These are phyloP conservation scores for Drosophila helvetica DNA, from an alignment of 2,888 invertebrate species.

Conservation along the genomic window DNA sequence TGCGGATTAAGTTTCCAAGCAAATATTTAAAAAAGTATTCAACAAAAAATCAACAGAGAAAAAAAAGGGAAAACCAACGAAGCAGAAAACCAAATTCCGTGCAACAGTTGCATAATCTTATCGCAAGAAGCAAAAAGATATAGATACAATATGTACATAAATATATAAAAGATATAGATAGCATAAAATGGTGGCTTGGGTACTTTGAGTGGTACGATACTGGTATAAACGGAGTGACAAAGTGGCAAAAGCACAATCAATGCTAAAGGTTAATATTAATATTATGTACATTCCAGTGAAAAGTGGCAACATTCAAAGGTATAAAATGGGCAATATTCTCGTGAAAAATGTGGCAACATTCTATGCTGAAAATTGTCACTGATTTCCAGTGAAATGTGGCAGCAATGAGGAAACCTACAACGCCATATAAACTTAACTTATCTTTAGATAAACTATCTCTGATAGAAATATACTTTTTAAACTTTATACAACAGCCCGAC, in stretches of 20 bases:
- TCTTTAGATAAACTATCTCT: neutral
- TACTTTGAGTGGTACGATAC: neutral
- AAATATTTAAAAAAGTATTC: slow-evolving; percentile 33
- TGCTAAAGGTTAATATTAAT: no score
- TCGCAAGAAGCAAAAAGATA: slow-evolving; percentile 18
- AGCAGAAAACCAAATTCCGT: slow-evolving; percentile 10
- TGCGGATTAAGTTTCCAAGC: slow-evolving; percentile 34
- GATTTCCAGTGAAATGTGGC: neutral
- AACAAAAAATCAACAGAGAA: neutral
- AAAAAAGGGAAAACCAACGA: slow-evolving; percentile 26
- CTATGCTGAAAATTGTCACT: neutral
- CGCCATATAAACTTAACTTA: neutral
- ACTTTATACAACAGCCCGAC: neutral
- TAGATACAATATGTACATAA: neutral
- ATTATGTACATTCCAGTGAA: neutral
- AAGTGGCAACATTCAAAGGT: neutral
- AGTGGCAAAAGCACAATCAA: no score
- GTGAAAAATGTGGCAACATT: neutral
- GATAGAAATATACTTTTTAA: slow-evolving; percentile 2
- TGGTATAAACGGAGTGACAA: no score
- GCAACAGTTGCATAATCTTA: slow-evolving; percentile 43
- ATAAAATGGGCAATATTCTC: neutral
- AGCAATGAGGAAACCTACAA: neutral
- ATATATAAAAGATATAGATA: neutral
- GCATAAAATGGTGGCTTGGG: neutral